These are phyloP conservation scores for Epinotia demarniana DNA, from an alignment of 2,888 invertebrate species.

Conservation along the genomic window DNA sequence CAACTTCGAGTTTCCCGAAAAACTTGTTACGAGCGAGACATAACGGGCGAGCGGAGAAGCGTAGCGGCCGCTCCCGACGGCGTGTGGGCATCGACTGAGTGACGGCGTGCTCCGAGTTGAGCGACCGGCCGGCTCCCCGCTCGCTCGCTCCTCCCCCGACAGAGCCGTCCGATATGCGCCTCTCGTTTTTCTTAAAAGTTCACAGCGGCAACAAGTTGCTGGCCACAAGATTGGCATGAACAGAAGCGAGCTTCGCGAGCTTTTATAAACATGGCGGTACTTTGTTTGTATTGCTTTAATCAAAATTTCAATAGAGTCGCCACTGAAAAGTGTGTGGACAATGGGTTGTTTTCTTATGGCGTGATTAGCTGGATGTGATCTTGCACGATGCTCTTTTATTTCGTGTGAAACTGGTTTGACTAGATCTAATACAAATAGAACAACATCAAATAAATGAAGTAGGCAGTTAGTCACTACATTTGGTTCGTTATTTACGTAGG, in stretches of 20 bases:
- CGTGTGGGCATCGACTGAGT: conserved; percentile 73
- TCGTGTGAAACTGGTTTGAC: conserved; percentile 25
- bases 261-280: conserved; percentile 83
- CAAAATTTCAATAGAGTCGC: conserved; percentile 72
- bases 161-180: conserved; percentile 66
- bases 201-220: conserved; percentile 83
- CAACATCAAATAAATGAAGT: conserved; percentile 10
- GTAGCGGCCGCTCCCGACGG: conserved; percentile 63
- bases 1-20: conserved; percentile 83
- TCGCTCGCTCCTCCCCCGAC: conserved; percentile 79
- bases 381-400: conserved; percentile 18
- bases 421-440: conserved; percentile 27
- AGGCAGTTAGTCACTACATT: conserved; percentile 14
- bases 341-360: conserved; percentile 33
- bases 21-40: conserved; percentile 83
- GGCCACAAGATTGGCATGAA: conserved; percentile 83
- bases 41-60: conserved; percentile 72
- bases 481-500: neutral
- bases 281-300: conserved; percentile 82
- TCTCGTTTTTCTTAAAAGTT: conserved; percentile 76
- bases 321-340: conserved; percentile 64
- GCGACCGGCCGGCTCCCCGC: conserved; percentile 78
- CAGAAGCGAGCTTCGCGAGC: conserved; percentile 83
- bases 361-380: conserved; percentile 37
- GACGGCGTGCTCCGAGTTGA: conserved; percentile 73